phyloP scores from a whole-genome alignment of 2,113 vertebrate species.

The Porphyrio hochstetteri region DNA sequence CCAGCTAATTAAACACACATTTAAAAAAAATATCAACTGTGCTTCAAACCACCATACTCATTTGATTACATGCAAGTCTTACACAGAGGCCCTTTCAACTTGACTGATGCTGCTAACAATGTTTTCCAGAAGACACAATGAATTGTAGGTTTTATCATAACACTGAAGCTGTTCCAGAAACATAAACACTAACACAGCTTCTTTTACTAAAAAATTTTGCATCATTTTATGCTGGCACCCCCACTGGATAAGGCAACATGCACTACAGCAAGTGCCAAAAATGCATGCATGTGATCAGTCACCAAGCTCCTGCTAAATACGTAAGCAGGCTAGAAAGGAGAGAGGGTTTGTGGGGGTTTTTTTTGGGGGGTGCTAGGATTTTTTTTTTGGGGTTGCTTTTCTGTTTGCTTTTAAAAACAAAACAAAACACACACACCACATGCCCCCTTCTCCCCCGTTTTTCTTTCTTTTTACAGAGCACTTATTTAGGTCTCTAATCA shows the following conservation, averaged over 20 bases:
- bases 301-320: neutral
- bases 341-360: neutral
- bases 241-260: neutral
- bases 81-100: neutral
- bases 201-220: neutral
- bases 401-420: too few species aligned
- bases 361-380: too few species aligned
- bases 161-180: conserved; percentile 3
- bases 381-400: too few species aligned
- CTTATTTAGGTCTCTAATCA: neutral
- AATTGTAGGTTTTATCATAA: neutral
- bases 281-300: neutral
- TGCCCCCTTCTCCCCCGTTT: neutral
- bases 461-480: neutral
- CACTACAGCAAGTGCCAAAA: neutral
- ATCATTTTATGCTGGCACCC: neutral
- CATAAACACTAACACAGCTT: neutral
- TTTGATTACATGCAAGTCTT: neutral
- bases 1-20: neutral
- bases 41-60: neutral
- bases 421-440: too few species aligned
- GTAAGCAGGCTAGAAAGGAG: neutral
- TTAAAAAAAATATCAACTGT: neutral
- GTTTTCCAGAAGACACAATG: neutral
- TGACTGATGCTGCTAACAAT: neutral